A percentile compares a stretch with the other conserved stretches of the same genome.
These are phyloP conservation scores for Hydropotes inermis DNA, from an alignment of 2,113 vertebrate genomes.

Conservation along the genomic window DNA sequence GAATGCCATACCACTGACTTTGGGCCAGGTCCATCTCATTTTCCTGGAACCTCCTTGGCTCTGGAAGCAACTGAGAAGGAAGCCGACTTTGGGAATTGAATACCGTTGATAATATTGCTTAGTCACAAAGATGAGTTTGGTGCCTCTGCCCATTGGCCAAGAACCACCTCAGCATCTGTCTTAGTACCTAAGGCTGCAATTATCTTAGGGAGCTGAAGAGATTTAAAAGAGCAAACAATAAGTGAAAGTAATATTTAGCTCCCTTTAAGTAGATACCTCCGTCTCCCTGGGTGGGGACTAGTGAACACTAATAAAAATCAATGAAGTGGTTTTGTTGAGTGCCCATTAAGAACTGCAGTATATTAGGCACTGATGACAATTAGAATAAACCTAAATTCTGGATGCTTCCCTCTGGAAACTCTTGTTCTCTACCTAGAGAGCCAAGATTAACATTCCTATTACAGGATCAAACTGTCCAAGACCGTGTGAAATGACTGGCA, in stretches of 20 bases:
- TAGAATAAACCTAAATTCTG: neutral
- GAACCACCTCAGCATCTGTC: conserved; percentile 21
- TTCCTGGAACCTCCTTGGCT: neutral
- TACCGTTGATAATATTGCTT: conserved; percentile 4
- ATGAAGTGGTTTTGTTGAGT: neutral
- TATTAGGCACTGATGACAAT: neutral
- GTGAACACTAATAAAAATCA: conserved; percentile 1
- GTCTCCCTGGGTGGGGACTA: neutral
- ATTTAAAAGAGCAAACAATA: conserved; percentile 7
- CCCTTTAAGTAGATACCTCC: neutral
- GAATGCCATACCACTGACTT: neutral
- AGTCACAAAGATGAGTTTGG: conserved; percentile 42
- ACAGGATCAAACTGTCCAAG: neutral
- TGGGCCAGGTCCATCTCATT: conserved; percentile 16
- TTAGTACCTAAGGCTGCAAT: neutral
- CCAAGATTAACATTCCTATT: neutral
- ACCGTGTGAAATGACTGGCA: neutral
- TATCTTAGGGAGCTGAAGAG: conserved; percentile 10
- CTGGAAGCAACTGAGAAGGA: neutral
- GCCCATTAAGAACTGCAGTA: neutral
- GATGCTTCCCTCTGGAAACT: neutral
- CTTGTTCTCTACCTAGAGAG: neutral
- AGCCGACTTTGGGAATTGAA: neutral
- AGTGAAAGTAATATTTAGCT: conserved; percentile 6
- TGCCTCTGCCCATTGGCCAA: neutral